Evolutionary conservation across 2,797 vertebrate species (phyloP), one percentile per base, ranked within the genome.

Genomic region (Sebastes vulpes): DNA sequence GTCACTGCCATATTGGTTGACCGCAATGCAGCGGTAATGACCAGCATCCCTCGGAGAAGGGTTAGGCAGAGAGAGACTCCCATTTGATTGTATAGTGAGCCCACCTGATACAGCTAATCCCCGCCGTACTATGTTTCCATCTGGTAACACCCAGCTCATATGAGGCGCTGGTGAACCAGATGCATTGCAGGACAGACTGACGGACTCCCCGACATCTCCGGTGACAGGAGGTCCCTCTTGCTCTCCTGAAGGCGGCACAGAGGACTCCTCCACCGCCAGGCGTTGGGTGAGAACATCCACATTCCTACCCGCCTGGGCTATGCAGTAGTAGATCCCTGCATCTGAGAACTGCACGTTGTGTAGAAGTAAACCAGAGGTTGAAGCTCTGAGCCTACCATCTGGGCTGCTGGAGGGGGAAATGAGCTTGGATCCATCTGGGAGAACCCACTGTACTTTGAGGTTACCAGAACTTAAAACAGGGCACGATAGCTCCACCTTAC

Each of bases 61-160:
- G 11, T 90, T 87, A 31, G 93, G 91, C 73, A 99, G 92, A 50
- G 93, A 79, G 2, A 99, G 95, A 18, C 96, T 97, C 2, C 98
- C 98, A 16, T 98, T 96, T 12, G 91, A 72, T 32, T 96, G 85
- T 31, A 98, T 0, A 52, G 79, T 96, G 2, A n/a, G 94, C 94
- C 25, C 93, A 79, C 78, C 96, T 95, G 77, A 93, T 84, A 31
- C 78, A 75, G 38, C 69, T 74, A 64, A 79, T 82, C 86, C 91
- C 21, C 1, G 26, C 2, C 18, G 10, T 11, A 98, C 26, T 12
- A 97, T 60, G 48, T 90, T 95, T 53, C 90, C 93, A 72, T 94
- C 91, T 56, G 98, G 98, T 73, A 99, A 96, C 70, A 99, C 88
- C 98, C 98, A 99, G 80, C 89, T 96, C 7, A 97, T 0, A 2